These are phyloP conservation scores for Trissolcus japonicus DNA, from an alignment of 2,888 invertebrate genomes.

Conservation along the genomic window DNA sequence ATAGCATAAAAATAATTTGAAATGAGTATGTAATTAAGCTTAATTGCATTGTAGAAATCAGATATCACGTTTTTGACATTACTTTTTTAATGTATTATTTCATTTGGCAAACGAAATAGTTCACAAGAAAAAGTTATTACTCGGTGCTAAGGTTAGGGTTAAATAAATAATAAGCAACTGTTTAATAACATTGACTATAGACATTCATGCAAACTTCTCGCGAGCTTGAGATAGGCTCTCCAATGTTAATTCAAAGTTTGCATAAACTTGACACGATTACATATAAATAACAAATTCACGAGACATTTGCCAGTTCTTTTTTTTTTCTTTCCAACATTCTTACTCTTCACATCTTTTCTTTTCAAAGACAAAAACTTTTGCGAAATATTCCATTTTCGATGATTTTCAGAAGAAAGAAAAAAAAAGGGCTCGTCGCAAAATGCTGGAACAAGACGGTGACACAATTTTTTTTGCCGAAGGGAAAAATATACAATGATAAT, in stretches of 20 bases:
- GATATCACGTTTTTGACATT: too few relatives aligned
- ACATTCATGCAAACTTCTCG: constrained; percentile 13
- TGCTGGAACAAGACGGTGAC: constrained; percentile 1
- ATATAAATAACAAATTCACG: background rate
- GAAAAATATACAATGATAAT: constrained; percentile 13
- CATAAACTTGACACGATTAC: constrained; percentile 18
- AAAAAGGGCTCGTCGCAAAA: constrained; percentile 6
- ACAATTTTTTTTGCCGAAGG: constrained; percentile 8
- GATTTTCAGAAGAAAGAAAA: constrained; percentile 3
- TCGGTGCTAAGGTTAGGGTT: background rate
- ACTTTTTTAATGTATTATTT: too few relatives aligned
- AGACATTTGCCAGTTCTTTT: background rate
- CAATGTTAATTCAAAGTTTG: constrained; percentile 12
- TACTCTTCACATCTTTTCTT: too few relatives aligned
- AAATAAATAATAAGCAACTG: background rate
- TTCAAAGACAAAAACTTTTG: too few relatives aligned
- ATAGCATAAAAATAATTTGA: too few relatives aligned
- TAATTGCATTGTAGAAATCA: too few relatives aligned
- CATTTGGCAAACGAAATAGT: too few relatives aligned
- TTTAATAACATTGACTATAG: constrained; percentile 9
- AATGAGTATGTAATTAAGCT: too few relatives aligned
- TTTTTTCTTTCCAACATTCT: too few relatives aligned
- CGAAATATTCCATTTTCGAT: too few relatives aligned
- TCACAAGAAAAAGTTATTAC: background rate
- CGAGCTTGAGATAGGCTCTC: background rate